Conservation (phyloP, 2,888 invertebrate species). For the Chelonus formosanus region DNA sequence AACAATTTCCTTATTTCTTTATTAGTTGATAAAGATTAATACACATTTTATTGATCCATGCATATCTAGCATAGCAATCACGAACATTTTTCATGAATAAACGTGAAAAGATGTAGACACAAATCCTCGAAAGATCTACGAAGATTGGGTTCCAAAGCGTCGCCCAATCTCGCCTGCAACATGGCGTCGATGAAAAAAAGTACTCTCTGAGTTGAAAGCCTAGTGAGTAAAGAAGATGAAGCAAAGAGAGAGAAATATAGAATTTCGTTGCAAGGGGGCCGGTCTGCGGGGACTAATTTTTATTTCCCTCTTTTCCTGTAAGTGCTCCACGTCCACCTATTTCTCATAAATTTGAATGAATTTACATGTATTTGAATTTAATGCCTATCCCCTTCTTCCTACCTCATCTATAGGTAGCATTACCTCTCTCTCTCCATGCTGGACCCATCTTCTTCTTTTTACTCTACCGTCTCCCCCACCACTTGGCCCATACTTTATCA, state of each 20-base stretch:
- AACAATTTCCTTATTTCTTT: too few species aligned
- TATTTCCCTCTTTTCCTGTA: conserved; percentile 63
- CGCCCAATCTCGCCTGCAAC: conserved; percentile 43
- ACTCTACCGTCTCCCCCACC: conserved; percentile 35
- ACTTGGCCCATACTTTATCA: conserved; percentile 63
- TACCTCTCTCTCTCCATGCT: conserved; percentile 33
- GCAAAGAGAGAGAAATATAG: conserved; percentile 49
- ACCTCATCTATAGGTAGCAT: conserved; percentile 28
- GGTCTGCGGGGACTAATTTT: conserved; percentile 64
- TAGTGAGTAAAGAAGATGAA: conserved; percentile 26
- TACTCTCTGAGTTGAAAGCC: conserved; percentile 6
- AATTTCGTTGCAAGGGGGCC: conserved; percentile 49
- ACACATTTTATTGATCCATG: not conserved
- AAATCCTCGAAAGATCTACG: conserved; percentile 26
- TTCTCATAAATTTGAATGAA: conserved; percentile 66
- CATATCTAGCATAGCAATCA: not conserved
- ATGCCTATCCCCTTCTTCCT: conserved; percentile 49
- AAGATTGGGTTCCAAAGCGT: conserved; percentile 33
- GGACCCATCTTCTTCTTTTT: conserved; percentile 40
- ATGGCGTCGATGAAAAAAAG: conserved; percentile 42
- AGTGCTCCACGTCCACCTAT: conserved; percentile 65
- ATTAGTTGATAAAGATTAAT: conserved; percentile 5
- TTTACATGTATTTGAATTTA: conserved; percentile 67
- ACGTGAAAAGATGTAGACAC: conserved; percentile 15
- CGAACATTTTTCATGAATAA: conserved; percentile 4